Conservation (phyloP, 2,113 vertebrate species). For the Rhodinocichla rosea region DNA sequence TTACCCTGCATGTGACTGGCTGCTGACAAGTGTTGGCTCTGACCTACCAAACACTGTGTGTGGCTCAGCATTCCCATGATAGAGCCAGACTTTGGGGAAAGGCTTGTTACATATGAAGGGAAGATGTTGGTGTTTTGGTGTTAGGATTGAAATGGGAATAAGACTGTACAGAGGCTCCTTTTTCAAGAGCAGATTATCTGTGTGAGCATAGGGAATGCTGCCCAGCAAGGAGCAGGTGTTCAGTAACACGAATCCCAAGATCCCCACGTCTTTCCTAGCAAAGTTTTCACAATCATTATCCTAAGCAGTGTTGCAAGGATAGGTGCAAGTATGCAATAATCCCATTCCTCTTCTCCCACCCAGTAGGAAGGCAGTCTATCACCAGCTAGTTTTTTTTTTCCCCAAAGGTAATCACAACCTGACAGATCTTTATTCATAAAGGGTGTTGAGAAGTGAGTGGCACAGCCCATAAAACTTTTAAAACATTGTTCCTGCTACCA, state of each 20-base stretch:
- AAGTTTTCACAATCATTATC: background rate
- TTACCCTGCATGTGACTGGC: background rate
- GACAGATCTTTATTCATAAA: background rate
- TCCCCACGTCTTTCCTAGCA: background rate
- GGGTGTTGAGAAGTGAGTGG: background rate
- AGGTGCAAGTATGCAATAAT: background rate
- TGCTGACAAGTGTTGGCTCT: background rate
- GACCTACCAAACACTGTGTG: background rate
- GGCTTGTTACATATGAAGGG: background rate
- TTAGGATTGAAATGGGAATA: background rate
- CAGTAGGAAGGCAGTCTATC: background rate
- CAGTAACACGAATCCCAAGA: background rate
- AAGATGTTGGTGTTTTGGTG: background rate
- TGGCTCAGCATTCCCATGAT: background rate
- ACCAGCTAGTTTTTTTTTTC: accelerated
- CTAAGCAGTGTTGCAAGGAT: background rate
- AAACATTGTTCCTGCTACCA: background rate
- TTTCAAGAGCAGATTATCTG: background rate
- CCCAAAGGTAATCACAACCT: background rate
- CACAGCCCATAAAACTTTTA: background rate
- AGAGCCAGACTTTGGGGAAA: background rate
- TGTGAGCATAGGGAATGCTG: background rate
- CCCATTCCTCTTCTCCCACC: background rate
- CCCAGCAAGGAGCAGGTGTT: background rate
- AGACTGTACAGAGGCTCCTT: background rate